Percentiles rank a stretch among this genome's conserved stretches.
Evolutionary conservation across 2,888 invertebrate species (phyloP).

Genomic region (Drosophila anomalipes): DNA sequence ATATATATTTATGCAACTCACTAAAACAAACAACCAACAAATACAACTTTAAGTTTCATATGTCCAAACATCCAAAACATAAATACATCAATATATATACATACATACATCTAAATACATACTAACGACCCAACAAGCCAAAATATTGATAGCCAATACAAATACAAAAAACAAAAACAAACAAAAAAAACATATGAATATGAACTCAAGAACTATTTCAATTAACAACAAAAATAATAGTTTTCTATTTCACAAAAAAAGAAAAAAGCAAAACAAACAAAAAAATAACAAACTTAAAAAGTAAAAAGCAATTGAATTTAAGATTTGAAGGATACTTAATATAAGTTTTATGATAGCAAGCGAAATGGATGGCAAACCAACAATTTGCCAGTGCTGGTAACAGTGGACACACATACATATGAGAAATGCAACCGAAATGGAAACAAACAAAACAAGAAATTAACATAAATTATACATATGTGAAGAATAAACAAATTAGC

Average conservation of each 20-base stretch:
- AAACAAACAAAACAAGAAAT: constrained; percentile 47
- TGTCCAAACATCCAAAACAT: constrained; percentile 51
- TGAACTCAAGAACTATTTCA: constrained; percentile 68
- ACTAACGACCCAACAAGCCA: constrained; percentile 62
- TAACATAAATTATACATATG: constrained; percentile 75
- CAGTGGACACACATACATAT: constrained; percentile 58
- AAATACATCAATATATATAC: constrained; percentile 16
- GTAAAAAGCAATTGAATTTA: constrained; percentile 73
- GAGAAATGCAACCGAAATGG: constrained; percentile 52
- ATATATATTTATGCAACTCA: constrained; percentile 74
- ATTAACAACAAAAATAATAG: constrained; percentile 66
- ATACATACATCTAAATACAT: constrained; percentile 24
- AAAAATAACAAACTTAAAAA: constrained; percentile 45
- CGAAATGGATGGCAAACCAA: constrained; percentile 20
- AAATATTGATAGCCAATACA: constrained; percentile 75
- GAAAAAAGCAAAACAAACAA: constrained; percentile 8
- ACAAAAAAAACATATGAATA: constrained; percentile 37
- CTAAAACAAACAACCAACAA: constrained; percentile 57
- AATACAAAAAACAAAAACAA: constrained; percentile 6
- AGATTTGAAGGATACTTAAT: constrained; percentile 66
- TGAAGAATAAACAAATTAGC: constrained; percentile 73
- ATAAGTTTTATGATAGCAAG: constrained; percentile 70
- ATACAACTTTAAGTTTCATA: constrained; percentile 66
- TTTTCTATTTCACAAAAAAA: constrained; percentile 67
- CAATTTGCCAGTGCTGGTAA: constrained; percentile 37